phyloP scores from a whole-genome alignment of 2,797 vertebrate species.

The Tarsius wallacei region DNA sequence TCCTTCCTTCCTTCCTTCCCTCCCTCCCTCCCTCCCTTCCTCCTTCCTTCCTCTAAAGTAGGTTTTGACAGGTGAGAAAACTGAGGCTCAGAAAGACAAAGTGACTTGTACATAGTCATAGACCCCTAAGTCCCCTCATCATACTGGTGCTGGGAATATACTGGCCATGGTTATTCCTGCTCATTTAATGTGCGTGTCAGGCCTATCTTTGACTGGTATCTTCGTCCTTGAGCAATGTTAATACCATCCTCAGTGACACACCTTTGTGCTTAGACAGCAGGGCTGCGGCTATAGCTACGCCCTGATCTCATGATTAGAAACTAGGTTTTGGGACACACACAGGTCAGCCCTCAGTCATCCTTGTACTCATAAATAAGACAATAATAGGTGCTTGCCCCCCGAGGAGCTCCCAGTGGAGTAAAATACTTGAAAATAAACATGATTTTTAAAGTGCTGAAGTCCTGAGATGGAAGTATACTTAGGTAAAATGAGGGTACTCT shows the following conservation, averaged over 20 bases:
- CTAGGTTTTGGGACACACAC: neutral
- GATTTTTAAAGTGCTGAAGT: neutral
- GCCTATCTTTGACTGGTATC: neutral
- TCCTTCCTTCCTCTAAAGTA: neutral
- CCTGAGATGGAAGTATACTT: neutral
- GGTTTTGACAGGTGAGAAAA: neutral
- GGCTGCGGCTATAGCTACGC: neutral
- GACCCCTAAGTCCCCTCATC: rapidly evolving
- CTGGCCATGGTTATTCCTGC: rapidly evolving
- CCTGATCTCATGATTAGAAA: conserved; percentile 39
- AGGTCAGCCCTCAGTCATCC: neutral
- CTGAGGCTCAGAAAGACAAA: neutral
- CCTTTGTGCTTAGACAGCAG: neutral
- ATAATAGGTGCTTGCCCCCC: neutral
- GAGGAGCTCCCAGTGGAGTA: neutral
- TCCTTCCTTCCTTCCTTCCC: neutral
- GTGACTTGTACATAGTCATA: neutral
- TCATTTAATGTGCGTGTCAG: rapidly evolving
- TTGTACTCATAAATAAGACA: neutral
- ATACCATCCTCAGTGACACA: neutral
- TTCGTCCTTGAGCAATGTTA: neutral
- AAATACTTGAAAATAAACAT: neutral
- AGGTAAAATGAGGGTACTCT: rapidly evolving
- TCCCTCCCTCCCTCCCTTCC: no score
- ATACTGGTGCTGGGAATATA: rapidly evolving